Evolutionary conservation across 2,113 vertebrate genomes (phyloP).

Genomic region (Hippocampus comes): DNA sequence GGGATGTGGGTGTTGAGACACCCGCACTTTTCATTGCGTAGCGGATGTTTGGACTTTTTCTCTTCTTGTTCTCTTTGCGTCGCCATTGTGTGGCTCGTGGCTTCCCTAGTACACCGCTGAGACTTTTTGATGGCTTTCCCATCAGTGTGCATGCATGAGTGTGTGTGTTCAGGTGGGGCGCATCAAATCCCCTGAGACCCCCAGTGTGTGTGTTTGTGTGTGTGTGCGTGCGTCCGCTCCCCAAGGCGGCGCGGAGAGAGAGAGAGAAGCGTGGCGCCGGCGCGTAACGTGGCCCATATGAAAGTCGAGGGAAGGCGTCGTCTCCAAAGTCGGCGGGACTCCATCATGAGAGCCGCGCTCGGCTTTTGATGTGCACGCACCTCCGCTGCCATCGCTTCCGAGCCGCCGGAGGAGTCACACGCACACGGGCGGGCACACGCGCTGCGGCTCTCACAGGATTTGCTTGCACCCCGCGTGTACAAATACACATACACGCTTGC

Average conservation of each 20-base stretch:
- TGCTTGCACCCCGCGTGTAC: background rate
- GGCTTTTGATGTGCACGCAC: conserved; percentile 59
- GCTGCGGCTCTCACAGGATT: background rate
- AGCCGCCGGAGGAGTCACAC: background rate
- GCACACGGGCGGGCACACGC: too few species aligned
- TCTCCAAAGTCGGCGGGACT: conserved; percentile 67
- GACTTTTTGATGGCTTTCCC: conserved; percentile 52
- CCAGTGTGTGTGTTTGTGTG: conserved; percentile 9
- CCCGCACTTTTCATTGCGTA: too few species aligned
- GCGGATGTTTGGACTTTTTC: conserved; percentile 40
- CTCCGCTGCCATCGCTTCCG: conserved; percentile 36
- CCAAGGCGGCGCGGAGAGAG: conserved; percentile 9
- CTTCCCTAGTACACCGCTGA: conserved; percentile 27
- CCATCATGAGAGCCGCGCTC: conserved; percentile 53
- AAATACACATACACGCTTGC: background rate
- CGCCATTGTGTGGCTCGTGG: background rate
- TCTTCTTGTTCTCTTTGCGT: conserved; percentile 6
- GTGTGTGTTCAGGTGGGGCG: conserved; percentile 5
- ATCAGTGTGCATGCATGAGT: conserved; percentile 28
- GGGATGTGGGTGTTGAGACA: too few species aligned
- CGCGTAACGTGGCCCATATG: conserved; percentile 59
- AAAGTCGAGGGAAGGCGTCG: conserved; percentile 67
- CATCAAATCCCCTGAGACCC: conserved; percentile 2
- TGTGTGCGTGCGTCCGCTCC: conserved; percentile 29
- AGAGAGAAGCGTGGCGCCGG: conserved; percentile 37